Evolutionary conservation across 2,888 invertebrate genomes (phyloP), one percentile per base, ranked within the genome.

Genomic region (Acanthosoma haemorrhoidale): DNA sequence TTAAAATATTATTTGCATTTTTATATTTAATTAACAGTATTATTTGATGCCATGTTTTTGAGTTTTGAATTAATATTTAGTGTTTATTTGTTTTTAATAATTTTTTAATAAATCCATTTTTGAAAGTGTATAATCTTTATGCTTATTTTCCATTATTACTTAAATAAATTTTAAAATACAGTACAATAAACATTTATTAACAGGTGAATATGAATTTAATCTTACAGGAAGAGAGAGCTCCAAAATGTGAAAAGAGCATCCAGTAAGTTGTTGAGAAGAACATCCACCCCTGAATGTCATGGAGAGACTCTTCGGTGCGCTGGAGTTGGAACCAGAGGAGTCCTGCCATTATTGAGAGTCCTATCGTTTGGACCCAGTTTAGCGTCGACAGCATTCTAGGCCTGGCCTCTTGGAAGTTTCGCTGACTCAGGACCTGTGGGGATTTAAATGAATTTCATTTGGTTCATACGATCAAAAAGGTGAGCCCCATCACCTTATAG

Each of bases 261-360:
- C 91, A 91, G 78, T 91, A 90, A 25, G 88, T 89, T 64, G 89
- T 88, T 71, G 89, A 89, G 80, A 91, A 91, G 79, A 91, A 91
- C 87, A 91, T 88, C 90, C 89, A 89, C 59, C 91, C 91, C 80
- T 89, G 88, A 73, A 91, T 86, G 79, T 91, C 91, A 75, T 88
- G 86, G 69, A 92, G 81, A 11, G 88, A 86, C 75, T 88, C 87
- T 79, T 92, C 91, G 39, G 84, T 86, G 70, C 90, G 82, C n/a
- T 88, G 87, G 76, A 90, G 80, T 78, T 90, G 87, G 77, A 89
- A 89, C 91, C 91, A 92, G 63, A 91, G 82, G 31, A 90, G 83
- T 11, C 91, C 90, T 1, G 89, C 87, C 80, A 90, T 83, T 72
- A 89, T 77, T 2, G 88, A 89, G 74, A 90, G 78, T 9, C 87